Percentiles rank a stretch among this genome's conserved stretches.
Conservation (phyloP, 1,140 invertebrate genomes). For the Nymphalis io region DNA sequence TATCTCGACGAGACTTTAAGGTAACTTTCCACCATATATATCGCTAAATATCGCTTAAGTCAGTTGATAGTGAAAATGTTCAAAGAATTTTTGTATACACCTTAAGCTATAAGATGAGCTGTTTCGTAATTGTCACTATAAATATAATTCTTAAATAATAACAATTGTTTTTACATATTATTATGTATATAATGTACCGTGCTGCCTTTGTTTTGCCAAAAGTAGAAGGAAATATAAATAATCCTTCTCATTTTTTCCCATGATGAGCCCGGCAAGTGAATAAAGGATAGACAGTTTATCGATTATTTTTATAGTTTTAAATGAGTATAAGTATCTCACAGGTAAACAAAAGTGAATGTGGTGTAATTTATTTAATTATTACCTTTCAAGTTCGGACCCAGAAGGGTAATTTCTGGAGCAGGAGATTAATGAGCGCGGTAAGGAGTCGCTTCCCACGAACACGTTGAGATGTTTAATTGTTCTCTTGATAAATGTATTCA, state of each 20-base stretch:
- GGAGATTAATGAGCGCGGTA: conserved; percentile 11
- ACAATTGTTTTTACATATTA: no score
- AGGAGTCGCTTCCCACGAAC: background rate
- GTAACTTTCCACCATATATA: conserved; percentile 1
- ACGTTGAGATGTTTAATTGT: conserved; percentile 2
- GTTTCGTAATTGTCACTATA: no score
- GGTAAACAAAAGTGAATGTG: background rate
- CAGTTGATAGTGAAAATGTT: background rate
- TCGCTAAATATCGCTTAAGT: background rate
- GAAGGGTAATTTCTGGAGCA: conserved; percentile 3
- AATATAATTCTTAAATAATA: no score
- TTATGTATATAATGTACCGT: background rate
- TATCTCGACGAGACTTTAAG: conserved; percentile 23
- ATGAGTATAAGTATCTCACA: background rate
- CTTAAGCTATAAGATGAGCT: no score
- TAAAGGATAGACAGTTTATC: background rate
- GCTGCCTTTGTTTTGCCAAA: no score
- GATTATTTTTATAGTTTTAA: background rate
- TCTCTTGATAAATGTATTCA: background rate
- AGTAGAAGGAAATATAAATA: no score
- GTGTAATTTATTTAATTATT: conserved; percentile 11
- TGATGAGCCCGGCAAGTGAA: no score
- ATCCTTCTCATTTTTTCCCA: no score
- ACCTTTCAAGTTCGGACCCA: conserved; percentile 9
- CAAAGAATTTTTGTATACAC: background rate